phyloP scores from a whole-genome alignment of 92 coral and sea anemone species.

The Phenganax subtilis region DNA sequence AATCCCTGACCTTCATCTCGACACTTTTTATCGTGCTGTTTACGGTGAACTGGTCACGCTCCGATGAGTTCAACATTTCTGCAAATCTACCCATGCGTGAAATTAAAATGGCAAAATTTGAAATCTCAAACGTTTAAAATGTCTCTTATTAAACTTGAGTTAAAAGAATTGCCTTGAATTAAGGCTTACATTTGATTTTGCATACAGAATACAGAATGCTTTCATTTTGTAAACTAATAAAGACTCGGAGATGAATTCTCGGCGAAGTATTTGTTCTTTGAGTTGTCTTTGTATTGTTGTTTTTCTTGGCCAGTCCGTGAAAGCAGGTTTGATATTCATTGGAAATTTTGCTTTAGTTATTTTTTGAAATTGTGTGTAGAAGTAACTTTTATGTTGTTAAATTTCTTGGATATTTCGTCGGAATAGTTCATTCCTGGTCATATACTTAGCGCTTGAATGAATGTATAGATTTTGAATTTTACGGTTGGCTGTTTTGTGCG shows the following conservation, averaged over 20 bases:
- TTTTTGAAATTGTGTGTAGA: background rate
- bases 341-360: background rate
- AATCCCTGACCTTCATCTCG: too few relatives aligned
- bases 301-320: background rate
- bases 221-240: background rate
- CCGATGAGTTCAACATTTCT: background rate
- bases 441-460: too few relatives aligned
- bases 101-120: background rate
- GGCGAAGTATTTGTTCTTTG: background rate
- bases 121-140: background rate
- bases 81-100: background rate
- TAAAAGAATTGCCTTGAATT: background rate
- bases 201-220: background rate
- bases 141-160: background rate
- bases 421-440: background rate
- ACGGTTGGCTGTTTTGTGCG: background rate
- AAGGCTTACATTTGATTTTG: background rate
- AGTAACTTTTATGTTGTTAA: too few relatives aligned
- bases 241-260: conserved; percentile 1
- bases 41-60: background rate
- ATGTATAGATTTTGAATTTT: too few relatives aligned
- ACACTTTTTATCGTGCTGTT: background rate
- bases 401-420: too few relatives aligned
- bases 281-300: background rate
- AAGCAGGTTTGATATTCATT: conserved; percentile 10